phyloP scores from a whole-genome alignment of 2,888 invertebrate species.

The Sceliomorpha sp. region DNA sequence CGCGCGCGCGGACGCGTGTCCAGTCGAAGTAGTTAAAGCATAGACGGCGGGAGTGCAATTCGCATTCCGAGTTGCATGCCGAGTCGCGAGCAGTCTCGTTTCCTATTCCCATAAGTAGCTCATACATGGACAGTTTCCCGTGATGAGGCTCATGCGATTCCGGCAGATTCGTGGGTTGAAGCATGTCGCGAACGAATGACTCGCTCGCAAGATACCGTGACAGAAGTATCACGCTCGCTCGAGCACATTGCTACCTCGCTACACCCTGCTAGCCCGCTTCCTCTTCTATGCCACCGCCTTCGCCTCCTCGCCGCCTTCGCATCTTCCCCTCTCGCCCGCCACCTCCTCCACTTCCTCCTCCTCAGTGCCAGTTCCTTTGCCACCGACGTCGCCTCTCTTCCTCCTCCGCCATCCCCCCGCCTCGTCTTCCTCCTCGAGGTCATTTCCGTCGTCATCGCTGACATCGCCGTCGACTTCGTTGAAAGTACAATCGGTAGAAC shows the following conservation, averaged over 20 bases:
- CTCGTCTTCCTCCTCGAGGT: slow-evolving; percentile 29
- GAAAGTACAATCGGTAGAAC: slow-evolving; percentile 1
- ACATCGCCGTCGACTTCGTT: slow-evolving; percentile 15
- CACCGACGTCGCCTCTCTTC: slow-evolving; percentile 27
- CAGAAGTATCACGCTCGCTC: slow-evolving; percentile 64
- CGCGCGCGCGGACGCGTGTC: too few relatives aligned
- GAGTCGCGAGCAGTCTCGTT: slow-evolving; percentile 17
- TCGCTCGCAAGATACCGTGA: slow-evolving; percentile 61
- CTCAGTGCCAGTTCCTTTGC: slow-evolving; percentile 45
- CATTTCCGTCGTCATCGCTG: slow-evolving; percentile 46
- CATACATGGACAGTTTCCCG: slow-evolving; percentile 51
- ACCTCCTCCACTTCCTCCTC: slow-evolving; percentile 20
- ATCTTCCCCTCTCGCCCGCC: too few relatives aligned
- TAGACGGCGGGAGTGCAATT: too few relatives aligned
- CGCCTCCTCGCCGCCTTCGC: too few relatives aligned
- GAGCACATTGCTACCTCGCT: slow-evolving; percentile 59
- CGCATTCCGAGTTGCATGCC: slow-evolving; percentile 14
- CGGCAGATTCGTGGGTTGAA: slow-evolving; percentile 46
- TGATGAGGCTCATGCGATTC: slow-evolving; percentile 49
- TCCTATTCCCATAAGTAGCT: slow-evolving; percentile 46
- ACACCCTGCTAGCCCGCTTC: slow-evolving; percentile 18
- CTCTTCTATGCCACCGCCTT: too few relatives aligned
- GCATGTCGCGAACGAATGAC: slow-evolving; percentile 52
- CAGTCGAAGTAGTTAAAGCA: too few relatives aligned
- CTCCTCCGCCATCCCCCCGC: too few relatives aligned